These are phyloP conservation scores for Anas platyrhynchos DNA, from an alignment of 2,113 vertebrate species.

Conservation along the genomic window DNA sequence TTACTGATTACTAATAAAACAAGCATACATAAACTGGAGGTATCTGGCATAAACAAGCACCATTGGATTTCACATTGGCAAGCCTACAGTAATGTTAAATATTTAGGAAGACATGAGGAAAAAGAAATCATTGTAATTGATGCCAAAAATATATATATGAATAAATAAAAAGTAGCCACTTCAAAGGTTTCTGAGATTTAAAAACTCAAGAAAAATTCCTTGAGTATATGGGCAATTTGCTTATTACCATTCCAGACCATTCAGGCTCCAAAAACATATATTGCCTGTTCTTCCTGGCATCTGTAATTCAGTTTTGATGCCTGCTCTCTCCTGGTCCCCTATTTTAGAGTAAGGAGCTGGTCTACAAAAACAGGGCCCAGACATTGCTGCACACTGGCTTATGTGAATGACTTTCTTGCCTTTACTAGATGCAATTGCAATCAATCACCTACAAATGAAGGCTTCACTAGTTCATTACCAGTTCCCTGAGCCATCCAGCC, in stretches of 20 bases:
- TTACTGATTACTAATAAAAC: not conserved
- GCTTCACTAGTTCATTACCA: constrained; percentile 9
- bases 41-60: constrained; percentile 34
- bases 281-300: not conserved
- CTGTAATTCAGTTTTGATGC: not conserved
- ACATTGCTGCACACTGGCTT: not conserved
- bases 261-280: not conserved
- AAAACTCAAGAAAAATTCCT: not conserved
- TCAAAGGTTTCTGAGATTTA: not conserved
- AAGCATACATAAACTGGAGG: not conserved
- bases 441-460: constrained; percentile 24
- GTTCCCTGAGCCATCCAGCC: not conserved
- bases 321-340: not conserved
- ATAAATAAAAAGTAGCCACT: not conserved
- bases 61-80: not conserved
- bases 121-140: not conserved
- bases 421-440: not conserved
- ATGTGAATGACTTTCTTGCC: not conserved
- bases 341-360: not conserved
- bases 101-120: not conserved
- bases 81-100: not conserved
- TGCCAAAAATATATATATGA: not conserved
- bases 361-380: not conserved
- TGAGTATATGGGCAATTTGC: not conserved
- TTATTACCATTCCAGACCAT: not conserved